These are phyloP conservation scores for Mamestra configurata DNA, from an alignment of 1,140 invertebrate genomes.

Conservation along the genomic window DNA sequence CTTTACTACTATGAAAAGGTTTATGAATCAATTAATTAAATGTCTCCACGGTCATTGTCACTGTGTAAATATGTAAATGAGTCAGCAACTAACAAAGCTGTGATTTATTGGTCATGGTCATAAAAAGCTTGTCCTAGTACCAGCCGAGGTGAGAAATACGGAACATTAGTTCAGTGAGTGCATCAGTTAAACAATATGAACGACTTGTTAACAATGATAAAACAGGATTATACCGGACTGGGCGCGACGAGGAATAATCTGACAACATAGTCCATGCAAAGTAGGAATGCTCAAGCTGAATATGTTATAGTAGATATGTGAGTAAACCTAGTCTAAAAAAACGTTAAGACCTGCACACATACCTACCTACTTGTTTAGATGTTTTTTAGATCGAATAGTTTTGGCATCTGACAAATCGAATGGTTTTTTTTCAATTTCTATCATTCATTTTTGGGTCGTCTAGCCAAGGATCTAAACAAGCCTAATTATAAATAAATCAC, in stretches of 20 bases:
- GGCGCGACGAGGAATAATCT: not conserved
- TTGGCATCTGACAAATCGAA: no score
- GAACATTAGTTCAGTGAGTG: slow-evolving; percentile 61
- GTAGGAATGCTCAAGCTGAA: not conserved
- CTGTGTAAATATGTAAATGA: slow-evolving; percentile 86
- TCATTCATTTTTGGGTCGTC: no score
- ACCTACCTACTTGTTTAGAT: no score
- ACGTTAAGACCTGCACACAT: no score
- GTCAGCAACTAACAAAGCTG: slow-evolving; percentile 79
- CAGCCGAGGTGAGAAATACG: slow-evolving; percentile 78
- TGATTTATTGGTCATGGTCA: slow-evolving; percentile 80
- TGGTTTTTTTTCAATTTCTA: no score
- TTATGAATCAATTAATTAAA: slow-evolving; percentile 88
- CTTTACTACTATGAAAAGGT: slow-evolving; percentile 80
- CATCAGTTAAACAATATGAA: slow-evolving; percentile 60
- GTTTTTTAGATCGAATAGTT: no score
- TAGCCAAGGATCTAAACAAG: no score
- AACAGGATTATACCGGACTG: slow-evolving; percentile 35
- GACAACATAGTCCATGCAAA: not conserved
- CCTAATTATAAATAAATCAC: no score
- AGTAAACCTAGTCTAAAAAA: no score
- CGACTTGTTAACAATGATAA: slow-evolving; percentile 42
- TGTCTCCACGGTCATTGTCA: slow-evolving; percentile 85
- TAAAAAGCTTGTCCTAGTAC: slow-evolving; percentile 65
- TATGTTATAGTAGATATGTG: no score